Base-by-base conservation (phyloP, 2,888 invertebrate genomes). In the Scrobipalpa atriplicella region DNA sequence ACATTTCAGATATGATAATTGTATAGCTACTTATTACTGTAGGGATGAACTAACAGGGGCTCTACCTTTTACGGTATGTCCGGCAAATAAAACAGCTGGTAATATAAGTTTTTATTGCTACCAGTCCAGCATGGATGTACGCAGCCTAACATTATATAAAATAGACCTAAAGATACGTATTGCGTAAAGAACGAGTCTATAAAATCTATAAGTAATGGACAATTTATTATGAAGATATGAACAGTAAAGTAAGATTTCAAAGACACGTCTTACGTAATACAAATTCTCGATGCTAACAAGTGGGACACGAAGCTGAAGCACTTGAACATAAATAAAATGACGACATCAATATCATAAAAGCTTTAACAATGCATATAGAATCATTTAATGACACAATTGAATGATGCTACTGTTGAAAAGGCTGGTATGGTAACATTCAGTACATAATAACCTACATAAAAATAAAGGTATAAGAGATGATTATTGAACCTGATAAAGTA, bases 331-430 rank as follows among this genome's bases (percentile, higher is more conserved):
- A 56, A 56, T 21, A 19, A 19, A 56, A 56, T 29, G 56, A 56
- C 19, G 29, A 19, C 56, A 56, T 21, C 29, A 60, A 60, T 60
- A 38, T 60, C 29, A 8, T 60, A 29, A 60, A 60, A 38, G 29
- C 36, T 19, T 38, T 60, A 13, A 36, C 9, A 38, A 38, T 19
- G 36, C 10, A 62, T n/a, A 47, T n/a, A 16, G 7, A 47, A 52
- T 54, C 64, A 39, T 52, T 54, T 54, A 54, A 38, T 54, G 19
- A n/a, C 51, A 16, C 52, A 64, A 64, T 63, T 13, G 18, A 11
- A 54, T 52, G 18, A 64, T 69, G 71, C 71, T 71, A 64, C 66
- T 29, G 29, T 29, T 29, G 29, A 29, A 29, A 29, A 3, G 29
- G 5, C 5, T 29, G 29, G n/a, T n/a, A n/a, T n/a, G n/a, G 29